Evolutionary conservation across 2,113 vertebrate genomes (phyloP).

Genomic region (Cyprinodon brontotheroides): DNA sequence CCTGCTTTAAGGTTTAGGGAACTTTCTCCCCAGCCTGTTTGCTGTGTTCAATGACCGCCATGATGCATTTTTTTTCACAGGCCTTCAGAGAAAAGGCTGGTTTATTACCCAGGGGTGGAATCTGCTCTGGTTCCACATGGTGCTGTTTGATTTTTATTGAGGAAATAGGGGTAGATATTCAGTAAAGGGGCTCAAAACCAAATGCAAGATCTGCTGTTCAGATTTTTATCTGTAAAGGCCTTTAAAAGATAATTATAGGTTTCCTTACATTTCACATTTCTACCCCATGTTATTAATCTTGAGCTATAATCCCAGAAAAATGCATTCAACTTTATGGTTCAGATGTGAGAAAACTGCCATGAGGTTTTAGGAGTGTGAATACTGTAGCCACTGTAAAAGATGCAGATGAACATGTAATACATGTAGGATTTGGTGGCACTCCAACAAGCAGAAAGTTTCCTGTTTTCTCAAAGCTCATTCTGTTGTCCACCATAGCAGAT

Average conservation of each 20-base stretch:
- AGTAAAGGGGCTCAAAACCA: neutral
- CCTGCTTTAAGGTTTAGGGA: neutral
- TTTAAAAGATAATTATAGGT: neutral
- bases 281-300: neutral
- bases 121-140: neutral
- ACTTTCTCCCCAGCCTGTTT: neutral
- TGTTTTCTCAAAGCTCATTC: neutral
- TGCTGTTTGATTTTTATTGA: neutral
- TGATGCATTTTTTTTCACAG: too few species aligned
- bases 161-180: neutral
- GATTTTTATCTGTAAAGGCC: neutral
- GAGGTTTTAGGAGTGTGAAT: neutral
- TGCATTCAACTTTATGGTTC: neutral
- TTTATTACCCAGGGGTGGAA: neutral
- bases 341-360: neutral
- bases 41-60: too few species aligned
- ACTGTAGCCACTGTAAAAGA: neutral
- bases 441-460: neutral
- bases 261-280: neutral
- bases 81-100: neutral
- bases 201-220: neutral
- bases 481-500: too few species aligned
- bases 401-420: too few species aligned
- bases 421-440: neutral
- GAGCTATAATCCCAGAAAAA: neutral